Percentiles rank a stretch among this genome's conserved stretches.
phyloP scores from a whole-genome alignment of 2,113 vertebrate species.

The Plotosus lineatus region DNA sequence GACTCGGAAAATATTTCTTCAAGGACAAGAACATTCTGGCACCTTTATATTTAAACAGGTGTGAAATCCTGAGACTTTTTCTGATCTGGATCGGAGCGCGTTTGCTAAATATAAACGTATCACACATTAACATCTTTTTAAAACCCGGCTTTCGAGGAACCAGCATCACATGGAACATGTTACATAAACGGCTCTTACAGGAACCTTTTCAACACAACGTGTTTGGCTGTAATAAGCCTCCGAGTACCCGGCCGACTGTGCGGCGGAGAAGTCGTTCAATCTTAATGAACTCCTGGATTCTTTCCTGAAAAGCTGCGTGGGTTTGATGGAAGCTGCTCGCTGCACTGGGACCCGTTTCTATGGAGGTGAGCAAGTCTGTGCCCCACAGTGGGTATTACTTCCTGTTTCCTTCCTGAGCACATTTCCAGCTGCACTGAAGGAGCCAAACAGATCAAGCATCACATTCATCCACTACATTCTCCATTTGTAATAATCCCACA shows the following conservation, averaged over 20 bases:
- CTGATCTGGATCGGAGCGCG: neutral
- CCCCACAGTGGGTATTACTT: neutral
- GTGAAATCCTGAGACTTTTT: neutral
- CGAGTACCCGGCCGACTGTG: no score
- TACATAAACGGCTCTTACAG: neutral
- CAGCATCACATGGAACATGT: neutral
- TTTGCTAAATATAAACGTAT: neutral
- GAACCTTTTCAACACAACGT: neutral
- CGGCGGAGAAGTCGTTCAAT: neutral
- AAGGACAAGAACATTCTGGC: neutral
- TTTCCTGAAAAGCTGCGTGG: neutral
- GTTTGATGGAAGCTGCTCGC: neutral
- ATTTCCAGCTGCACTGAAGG: neutral
- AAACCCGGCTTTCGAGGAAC: neutral
- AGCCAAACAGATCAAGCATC: neutral
- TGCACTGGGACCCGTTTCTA: neutral
- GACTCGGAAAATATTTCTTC: neutral
- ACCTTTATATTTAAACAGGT: neutral
- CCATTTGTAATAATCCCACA: neutral
- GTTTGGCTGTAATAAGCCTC: neutral
- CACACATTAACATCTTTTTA: neutral
- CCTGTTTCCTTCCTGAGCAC: constrained; percentile 7
- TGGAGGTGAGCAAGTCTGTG: neutral
- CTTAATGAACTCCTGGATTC: neutral
- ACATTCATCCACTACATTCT: neutral